Base-by-base conservation (phyloP, 2,113 vertebrate genomes). In the Daphoenositta chrysoptera region DNA sequence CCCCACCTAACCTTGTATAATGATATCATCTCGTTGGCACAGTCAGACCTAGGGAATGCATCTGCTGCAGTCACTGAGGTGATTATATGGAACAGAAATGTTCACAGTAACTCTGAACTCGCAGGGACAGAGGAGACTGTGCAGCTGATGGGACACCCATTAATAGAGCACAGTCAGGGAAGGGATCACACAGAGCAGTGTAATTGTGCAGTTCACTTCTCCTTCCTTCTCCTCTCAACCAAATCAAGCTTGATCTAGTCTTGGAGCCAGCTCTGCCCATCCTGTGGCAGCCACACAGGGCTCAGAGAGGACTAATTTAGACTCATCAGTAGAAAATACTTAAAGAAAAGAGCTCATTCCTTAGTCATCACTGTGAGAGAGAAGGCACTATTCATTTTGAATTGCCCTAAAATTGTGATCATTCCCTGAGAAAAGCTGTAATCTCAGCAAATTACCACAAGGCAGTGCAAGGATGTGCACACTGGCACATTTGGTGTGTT, bases 171-270 rank as follows among this genome's bases (percentile, higher is more conserved):
- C 28, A 33, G 77, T 42, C 50, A 47, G 72, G 40, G 44, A 42
- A 78, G 60, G 45, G 65, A 45, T 57, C 60, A 70, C 3, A 1
- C 31, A 76, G 24, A 0, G 0, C 71, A 66, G 21, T 0, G 0
- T 39, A 66, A 61, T 33, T 71, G 42, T 68, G 65, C 23, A 53
- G 69, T 51, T 87, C 4, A 30, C 27, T 82, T 14, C 51, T 89
- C 39, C 72, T 48, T 83, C 47, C 47, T 24, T 73, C 64, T 71
- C 24, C 35, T 15, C 39, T 84, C 72, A 64, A 35, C 75, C 39
- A 58, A 79, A 93, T 89, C 33, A 89, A 78, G 31, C 24, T 64
- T 53, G 26, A 82, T 91, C 54, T 45, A 70, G 60, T 27, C 61
- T 70, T 70, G 42, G 47, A 78, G 20, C 26, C 37, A 53, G 13